Evolutionary conservation across 2,797 vertebrate species (phyloP).

Genomic region (Hoplostethus mediterraneus): DNA sequence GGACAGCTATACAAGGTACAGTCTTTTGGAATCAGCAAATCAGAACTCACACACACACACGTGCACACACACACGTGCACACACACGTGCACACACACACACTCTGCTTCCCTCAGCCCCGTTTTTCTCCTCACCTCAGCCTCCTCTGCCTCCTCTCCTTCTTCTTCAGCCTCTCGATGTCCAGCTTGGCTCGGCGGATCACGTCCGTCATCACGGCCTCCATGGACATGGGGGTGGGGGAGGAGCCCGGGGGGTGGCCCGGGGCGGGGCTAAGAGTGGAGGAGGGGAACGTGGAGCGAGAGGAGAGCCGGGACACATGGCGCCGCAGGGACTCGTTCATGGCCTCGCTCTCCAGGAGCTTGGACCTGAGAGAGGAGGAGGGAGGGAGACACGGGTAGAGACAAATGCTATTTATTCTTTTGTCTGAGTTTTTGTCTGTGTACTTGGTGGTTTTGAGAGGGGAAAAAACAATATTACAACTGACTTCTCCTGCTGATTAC

Average conservation of each 20-base stretch:
- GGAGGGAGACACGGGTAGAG: not conserved
- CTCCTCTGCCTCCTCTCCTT: conserved; percentile 92
- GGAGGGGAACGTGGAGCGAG: conserved; percentile 80
- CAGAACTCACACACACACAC: too few species aligned
- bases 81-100: too few species aligned
- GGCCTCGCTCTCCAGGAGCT: conserved; percentile 95
- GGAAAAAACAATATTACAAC: too few species aligned
- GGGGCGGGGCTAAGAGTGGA: conserved; percentile 64
- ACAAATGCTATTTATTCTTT: not conserved
- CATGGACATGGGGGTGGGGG: conserved; percentile 81
- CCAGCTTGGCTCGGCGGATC: conserved; percentile 91
- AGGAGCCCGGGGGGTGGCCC: conserved; percentile 81
- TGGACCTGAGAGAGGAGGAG: conserved; percentile 82
- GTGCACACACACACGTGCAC: too few species aligned
- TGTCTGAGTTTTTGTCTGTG: not conserved
- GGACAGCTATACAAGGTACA: not conserved
- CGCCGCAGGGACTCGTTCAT: conserved; percentile 96
- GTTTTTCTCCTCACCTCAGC: conserved; percentile 87
- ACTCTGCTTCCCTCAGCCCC: not conserved
- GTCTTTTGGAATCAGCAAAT: too few species aligned
- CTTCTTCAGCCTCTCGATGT: conserved; percentile 94
- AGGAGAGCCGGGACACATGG: conserved; percentile 85
- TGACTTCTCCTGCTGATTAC: too few species aligned
- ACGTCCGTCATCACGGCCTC: conserved; percentile 92
- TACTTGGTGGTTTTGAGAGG: not conserved